Percentiles rank a stretch among this genome's conserved stretches.
phyloP scores from a whole-genome alignment of 2,113 vertebrate species.

The Heteronetta atricapilla region DNA sequence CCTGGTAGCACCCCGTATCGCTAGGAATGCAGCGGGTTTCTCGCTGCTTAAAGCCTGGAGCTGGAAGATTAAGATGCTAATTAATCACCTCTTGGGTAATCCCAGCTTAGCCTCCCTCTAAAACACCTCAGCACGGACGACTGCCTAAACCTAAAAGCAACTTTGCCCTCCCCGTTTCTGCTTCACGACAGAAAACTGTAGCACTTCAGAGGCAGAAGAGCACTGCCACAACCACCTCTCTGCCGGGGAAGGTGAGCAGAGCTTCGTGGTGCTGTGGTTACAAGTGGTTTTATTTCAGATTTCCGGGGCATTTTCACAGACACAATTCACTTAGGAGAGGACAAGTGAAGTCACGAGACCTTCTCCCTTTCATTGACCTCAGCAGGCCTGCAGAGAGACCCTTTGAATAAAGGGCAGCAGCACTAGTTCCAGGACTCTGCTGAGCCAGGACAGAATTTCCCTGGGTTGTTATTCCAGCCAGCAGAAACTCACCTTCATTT shows the following conservation, averaged over 20 bases:
- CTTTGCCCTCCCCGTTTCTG: background rate
- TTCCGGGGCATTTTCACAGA: background rate
- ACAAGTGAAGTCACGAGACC: background rate
- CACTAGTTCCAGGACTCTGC: background rate
- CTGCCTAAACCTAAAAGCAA: background rate
- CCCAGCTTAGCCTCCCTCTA: background rate
- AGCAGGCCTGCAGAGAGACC: background rate
- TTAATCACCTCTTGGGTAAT: rapidly evolving
- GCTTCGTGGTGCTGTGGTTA: rapidly evolving
- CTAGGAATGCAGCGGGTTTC: rapidly evolving
- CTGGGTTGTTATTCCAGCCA: background rate
- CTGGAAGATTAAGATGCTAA: background rate
- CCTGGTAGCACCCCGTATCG: too few species aligned
- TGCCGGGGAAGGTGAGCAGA: background rate
- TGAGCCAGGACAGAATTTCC: background rate
- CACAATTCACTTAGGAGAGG: background rate
- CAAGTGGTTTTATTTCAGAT: background rate
- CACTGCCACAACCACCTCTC: background rate
- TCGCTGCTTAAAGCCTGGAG: background rate
- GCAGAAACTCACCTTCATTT: background rate
- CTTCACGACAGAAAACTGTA: rapidly evolving
- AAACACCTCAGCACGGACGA: rapidly evolving
- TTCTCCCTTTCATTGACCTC: background rate
- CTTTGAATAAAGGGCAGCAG: background rate
- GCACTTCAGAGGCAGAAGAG: background rate